Evolutionary conservation across 2,888 invertebrate species (phyloP).

Genomic region (Aradus depressus): DNA sequence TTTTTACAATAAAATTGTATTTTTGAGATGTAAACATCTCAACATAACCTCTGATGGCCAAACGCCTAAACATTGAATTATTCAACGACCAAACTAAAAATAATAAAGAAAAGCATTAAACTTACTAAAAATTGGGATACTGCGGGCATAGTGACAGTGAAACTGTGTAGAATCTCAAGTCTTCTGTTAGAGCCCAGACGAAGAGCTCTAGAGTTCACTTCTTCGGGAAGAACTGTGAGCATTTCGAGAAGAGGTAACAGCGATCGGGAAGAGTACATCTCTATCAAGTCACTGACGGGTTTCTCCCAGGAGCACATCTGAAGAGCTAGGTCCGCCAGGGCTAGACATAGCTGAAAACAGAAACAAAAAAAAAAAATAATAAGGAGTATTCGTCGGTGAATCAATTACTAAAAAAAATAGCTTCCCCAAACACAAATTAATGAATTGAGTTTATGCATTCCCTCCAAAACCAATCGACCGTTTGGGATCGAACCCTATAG

Average conservation of each 20-base stretch:
- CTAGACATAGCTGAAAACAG: conserved; percentile 60
- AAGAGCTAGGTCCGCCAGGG: conserved; percentile 84
- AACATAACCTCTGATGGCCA: no score
- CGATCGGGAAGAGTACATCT: conserved; percentile 57
- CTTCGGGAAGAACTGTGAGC: conserved; percentile 89
- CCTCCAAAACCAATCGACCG: no score
- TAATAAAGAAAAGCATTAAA: conserved; percentile 12
- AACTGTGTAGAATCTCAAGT: conserved; percentile 68
- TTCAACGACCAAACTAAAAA: not conserved
- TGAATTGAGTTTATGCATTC: no score
- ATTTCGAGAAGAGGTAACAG: conserved; percentile 82
- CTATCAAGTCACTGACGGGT: conserved; percentile 73
- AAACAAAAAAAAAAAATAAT: not conserved
- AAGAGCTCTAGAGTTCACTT: conserved; percentile 70
- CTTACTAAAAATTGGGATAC: conserved; percentile 65
- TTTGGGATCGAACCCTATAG: no score
- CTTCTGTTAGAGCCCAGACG: conserved; percentile 83
- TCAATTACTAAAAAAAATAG: not conserved
- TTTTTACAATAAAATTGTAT: not conserved
- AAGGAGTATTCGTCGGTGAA: no score
- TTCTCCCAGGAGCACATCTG: conserved; percentile 90
- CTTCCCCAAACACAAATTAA: no score
- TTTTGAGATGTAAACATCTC: not conserved
- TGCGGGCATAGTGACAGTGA: conserved; percentile 60
- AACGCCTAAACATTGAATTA: not conserved